Base-by-base conservation (phyloP, 2,888 invertebrate genomes). In the Dysmachus trigonus region DNA sequence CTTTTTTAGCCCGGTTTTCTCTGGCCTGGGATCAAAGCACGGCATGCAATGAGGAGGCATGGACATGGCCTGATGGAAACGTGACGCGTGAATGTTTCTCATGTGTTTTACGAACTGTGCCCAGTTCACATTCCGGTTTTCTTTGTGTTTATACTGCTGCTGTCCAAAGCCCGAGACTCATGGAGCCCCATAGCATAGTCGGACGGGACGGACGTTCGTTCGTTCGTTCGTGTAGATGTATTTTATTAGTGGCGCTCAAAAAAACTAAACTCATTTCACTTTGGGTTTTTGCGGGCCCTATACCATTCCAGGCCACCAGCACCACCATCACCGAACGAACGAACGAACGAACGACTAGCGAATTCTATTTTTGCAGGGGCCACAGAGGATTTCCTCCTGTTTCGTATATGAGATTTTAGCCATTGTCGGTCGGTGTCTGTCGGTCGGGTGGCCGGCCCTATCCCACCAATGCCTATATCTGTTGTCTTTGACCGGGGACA, bases 191-290 rank as follows among this genome's bases (percentile, higher is more conserved):
- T n/a, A n/a, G n/a, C n/a, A n/a, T n/a, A n/a, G n/a, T n/a, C n/a
- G n/a, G n/a, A n/a, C n/a, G n/a, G n/a, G n/a, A n/a, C n/a, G n/a
- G n/a, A n/a, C n/a, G n/a, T n/a, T n/a, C n/a, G 73, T 8, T 8
- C 31, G 33, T 33, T 51, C 83, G 71, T 71, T 10, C 22, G 38
- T 71, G 30, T 72, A 31, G n/a, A 83, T 72, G 83, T 83, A 41
- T 72, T 72, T 83, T 82, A 83, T 83, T 83, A 83, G 72, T 41
- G 72, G 72, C 35, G 72, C 83, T 83, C 62, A 22, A 83, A 83
- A 83, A 83, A 83, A 83, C 72, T 83, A 83, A 83, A 72, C 72
- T 83, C 83, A 83, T 83, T 83, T 83, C 72, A 83, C 72, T 71
- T 72, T 83, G 83, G 72, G 72, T 71, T 83, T 83, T 83, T 83